Evolutionary conservation across 2,797 vertebrate genomes (phyloP).

Genomic region (Morus bassanus): DNA sequence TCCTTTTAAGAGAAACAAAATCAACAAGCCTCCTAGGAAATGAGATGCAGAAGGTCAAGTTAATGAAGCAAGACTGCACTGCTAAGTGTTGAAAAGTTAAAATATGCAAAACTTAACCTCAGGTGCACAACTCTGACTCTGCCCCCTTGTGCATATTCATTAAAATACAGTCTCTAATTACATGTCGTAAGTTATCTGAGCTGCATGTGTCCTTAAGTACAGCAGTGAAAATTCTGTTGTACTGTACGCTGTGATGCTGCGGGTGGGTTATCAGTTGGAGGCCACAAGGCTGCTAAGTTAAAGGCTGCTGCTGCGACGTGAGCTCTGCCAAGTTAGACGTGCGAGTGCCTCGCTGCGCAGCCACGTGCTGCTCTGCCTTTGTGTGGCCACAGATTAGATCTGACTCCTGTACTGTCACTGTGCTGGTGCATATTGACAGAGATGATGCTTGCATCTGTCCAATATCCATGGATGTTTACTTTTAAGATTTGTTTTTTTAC

Average conservation of each 20-base stretch:
- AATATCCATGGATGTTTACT: fast-evolving
- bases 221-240: not conserved
- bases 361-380: not conserved
- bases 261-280: not conserved
- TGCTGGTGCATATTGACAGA: fast-evolving
- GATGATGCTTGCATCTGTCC: not conserved
- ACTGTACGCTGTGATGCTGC: fast-evolving
- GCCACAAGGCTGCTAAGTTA: not conserved
- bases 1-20: not conserved
- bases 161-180: slow-evolving; percentile 57
- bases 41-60: not conserved
- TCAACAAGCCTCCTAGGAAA: not conserved
- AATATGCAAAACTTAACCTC: slow-evolving; percentile 55
- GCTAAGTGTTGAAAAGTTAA: not conserved
- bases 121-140: slow-evolving; percentile 56
- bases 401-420: fast-evolving
- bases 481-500: not conserved
- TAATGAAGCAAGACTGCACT: not conserved
- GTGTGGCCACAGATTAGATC: not conserved
- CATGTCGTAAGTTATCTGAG: not conserved
- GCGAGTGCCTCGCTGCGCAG: not conserved
- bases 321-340: not conserved
- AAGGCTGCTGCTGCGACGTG: not conserved
- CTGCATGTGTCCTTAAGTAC: not conserved
- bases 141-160: slow-evolving; percentile 66